A percentile compares a stretch with the other conserved stretches of the same genome.
These are phyloP conservation scores for Scrobipalpa atriplicella DNA, from an alignment of 2,888 invertebrate genomes.

Conservation along the genomic window DNA sequence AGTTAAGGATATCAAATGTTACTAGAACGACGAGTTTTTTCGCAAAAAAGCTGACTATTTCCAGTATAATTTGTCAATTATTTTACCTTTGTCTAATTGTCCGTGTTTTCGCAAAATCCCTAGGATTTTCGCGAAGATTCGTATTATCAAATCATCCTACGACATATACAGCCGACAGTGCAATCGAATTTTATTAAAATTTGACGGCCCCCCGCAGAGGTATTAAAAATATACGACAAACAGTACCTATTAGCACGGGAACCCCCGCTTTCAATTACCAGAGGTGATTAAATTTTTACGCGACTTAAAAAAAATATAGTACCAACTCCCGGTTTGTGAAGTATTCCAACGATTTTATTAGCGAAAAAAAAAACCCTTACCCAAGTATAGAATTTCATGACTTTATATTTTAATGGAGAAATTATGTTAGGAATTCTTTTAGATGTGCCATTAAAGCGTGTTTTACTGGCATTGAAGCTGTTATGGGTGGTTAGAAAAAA, in stretches of 20 bases:
- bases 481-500: slow-evolving; percentile 28
- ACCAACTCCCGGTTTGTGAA: slow-evolving; percentile 32
- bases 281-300: slow-evolving; percentile 63
- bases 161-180: not conserved
- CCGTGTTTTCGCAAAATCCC: too few relatives aligned
- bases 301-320: slow-evolving; percentile 54
- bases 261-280: slow-evolving; percentile 55
- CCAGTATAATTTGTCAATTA: too few relatives aligned
- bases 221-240: slow-evolving; percentile 50
- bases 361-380: slow-evolving; percentile 54
- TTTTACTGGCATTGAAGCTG: slow-evolving; percentile 33
- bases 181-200: slow-evolving; percentile 35
- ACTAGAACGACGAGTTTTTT: too few relatives aligned
- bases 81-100: too few relatives aligned
- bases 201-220: slow-evolving; percentile 26
- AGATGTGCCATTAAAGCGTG: slow-evolving; percentile 42
- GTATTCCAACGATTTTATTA: slow-evolving; percentile 51
- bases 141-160: too few relatives aligned
- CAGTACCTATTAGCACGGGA: slow-evolving; percentile 31
- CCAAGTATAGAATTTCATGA: slow-evolving; percentile 53
- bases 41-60: too few relatives aligned
- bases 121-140: too few relatives aligned
- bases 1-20: too few relatives aligned
- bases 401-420: slow-evolving; percentile 64
- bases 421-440: slow-evolving; percentile 61